These are phyloP conservation scores for Eurosta solidaginis DNA, from an alignment of 1,140 invertebrate genomes.

Conservation along the genomic window DNA sequence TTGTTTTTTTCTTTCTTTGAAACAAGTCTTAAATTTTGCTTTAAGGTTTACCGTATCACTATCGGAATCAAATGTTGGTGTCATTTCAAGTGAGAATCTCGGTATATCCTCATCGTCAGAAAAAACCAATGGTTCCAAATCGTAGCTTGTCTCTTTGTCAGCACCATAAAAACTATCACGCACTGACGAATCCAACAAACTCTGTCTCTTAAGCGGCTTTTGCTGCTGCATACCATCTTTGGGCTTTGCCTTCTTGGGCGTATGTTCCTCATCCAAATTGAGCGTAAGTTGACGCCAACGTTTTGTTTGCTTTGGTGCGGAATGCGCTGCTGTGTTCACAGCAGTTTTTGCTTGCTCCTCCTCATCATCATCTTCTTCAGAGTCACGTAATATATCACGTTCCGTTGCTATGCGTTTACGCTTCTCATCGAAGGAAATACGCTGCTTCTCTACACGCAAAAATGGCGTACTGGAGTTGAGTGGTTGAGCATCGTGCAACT, in stretches of 20 bases:
- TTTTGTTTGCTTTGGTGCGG: slow-evolving; percentile 32
- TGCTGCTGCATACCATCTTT: background rate
- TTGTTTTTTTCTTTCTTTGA: too few species aligned
- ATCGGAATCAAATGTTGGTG: slow-evolving; percentile 57
- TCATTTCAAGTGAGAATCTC: slow-evolving; percentile 62
- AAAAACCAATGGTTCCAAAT: slow-evolving; percentile 71
- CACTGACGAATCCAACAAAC: background rate
- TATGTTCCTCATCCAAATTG: slow-evolving; percentile 29
- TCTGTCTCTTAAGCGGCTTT: slow-evolving; percentile 30
- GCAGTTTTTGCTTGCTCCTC: background rate
- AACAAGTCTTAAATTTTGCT: background rate
- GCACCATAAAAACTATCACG: slow-evolving; percentile 68
- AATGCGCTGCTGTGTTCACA: background rate
- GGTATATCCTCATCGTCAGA: slow-evolving; percentile 68
- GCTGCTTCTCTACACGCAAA: slow-evolving; percentile 52
- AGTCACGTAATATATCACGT: slow-evolving; percentile 53
- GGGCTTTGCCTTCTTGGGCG: slow-evolving; percentile 1
- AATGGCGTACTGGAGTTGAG: slow-evolving; percentile 51
- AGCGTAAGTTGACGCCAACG: slow-evolving; percentile 49
- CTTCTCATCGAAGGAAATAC: slow-evolving; percentile 58
- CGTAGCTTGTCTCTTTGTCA: slow-evolving; percentile 65
- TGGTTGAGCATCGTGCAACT: slow-evolving; percentile 41
- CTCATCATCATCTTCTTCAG: slow-evolving; percentile 49
- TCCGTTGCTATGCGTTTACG: slow-evolving; percentile 54
- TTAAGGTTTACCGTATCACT: slow-evolving; percentile 56